Base-by-base conservation (phyloP, 2,113 vertebrate species). In the Marmota monax region DNA sequence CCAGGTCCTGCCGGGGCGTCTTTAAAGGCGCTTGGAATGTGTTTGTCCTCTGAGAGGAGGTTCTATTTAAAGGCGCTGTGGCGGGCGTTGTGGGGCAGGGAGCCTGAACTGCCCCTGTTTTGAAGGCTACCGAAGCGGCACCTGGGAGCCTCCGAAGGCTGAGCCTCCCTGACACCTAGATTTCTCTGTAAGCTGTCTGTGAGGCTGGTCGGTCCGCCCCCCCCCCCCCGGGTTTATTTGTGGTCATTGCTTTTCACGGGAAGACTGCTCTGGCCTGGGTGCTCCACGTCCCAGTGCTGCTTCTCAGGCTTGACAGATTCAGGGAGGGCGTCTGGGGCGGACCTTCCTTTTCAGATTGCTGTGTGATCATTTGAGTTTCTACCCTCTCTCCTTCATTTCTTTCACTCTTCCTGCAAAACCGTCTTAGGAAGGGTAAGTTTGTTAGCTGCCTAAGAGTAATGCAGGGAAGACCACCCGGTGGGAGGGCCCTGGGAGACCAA, bases 31-130 rank as follows among this genome's bases (percentile, higher is more conserved):
- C 91, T 16, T 74, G 95, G 97, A 96, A 97, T 95, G 96, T 90
- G 93, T 88, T 92, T 96, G 97, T 65, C 82, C 85, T 88, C 39
- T 0, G 17, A 4, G 14, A 17, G 39, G 84, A 83, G 94, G 67
- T 37, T 96, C 96, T 98, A 96, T 97, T 96, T 98, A 96, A 96
- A 96, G 97, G 88, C 84, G 4, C 84, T 13, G 63, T 58, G 89
- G 73, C 56, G 34, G 53, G 76, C 48, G 0, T 63, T 63, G 61
- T 25, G 23, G 9, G 61, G 61, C 61, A 25, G 61, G 23, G 61
- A 63, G 78, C n/a, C 32, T 16, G 14, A 20, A 20, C 45, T 73
- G 13, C 6, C 45, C 18, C 39, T 22, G 53, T 1, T 2, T 4
- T 0, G 45, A 67, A 70, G 92, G 84, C 82, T 17, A 16, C 23